Evolutionary conservation across 1,140 invertebrate species (phyloP), one percentile per base, ranked within the genome.

Genomic region (Drosophila chauvacae): DNA sequence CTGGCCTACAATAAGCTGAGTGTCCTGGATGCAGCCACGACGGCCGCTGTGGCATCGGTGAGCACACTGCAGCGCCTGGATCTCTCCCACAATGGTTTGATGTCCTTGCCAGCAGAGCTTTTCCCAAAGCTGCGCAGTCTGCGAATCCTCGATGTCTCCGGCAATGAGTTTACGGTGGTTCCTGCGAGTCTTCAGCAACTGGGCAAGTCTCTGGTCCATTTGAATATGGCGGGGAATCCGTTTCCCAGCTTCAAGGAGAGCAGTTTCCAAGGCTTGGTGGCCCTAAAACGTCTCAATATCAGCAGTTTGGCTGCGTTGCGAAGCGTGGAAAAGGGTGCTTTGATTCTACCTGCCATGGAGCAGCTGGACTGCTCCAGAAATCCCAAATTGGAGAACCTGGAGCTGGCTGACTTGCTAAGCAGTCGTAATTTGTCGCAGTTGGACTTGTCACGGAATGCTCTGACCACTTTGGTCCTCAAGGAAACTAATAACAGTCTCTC

Each of bases 1-100:
- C 90, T 97, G 9, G 94, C 94, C 79, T 94, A 95, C 42, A 97
- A 97, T 90, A 94, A 94, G 2, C 94, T 97, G 4, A 93, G 92
- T 44, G 92, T 94, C 23, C 86, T 97, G 39, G 95, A 96, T 90
- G 90, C 92, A 20, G 93, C 94, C 13, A 96, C 95, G 0, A 88
- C 93, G 4, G 81, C 94, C 3, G 95, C 96, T 4, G 73, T 97
- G 35, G 93, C 93, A 2, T 94, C 93, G 35, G 92, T 96, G 37
- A 84, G 85, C 0, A 72, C 76, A 11, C 45, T 91, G 42, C 88
- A 95, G 94, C 90, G 93, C 10, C 77, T 95, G 45, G 94, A 95
- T 85, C 87, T 95, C 57, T 93, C 94, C 0, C 92, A 94, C 74
- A 95, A 94, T 20, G 93, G 93, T 4, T 88, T 95, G 53, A 93